These are phyloP conservation scores for Ahaetulla prasina DNA, from an alignment of 2,113 vertebrate genomes.

Conservation along the genomic window DNA sequence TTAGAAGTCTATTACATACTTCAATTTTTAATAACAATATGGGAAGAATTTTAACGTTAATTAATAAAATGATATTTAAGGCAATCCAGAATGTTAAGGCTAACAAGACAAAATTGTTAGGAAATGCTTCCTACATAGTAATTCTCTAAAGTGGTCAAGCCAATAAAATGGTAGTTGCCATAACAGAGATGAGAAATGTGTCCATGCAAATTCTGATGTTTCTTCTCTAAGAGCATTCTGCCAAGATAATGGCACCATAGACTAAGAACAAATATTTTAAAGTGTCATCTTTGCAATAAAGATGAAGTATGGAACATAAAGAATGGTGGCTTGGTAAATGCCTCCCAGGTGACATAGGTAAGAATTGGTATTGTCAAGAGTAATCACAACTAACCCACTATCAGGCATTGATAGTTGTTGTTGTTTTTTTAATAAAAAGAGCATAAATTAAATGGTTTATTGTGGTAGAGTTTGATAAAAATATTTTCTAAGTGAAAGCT, in stretches of 20 bases:
- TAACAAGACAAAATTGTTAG: not conserved
- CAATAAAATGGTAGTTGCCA: slow-evolving; percentile 2
- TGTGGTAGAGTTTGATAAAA: not conserved
- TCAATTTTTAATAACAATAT: not conserved
- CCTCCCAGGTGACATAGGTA: not conserved
- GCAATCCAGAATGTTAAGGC: not conserved
- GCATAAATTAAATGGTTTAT: not conserved
- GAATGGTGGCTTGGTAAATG: not conserved
- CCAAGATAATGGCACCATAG: not conserved
- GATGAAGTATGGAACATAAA: not conserved
- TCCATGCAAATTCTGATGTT: not conserved
- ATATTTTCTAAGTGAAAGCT: not conserved
- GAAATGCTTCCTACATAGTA: slow-evolving; percentile 15
- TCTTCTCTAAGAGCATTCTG: not conserved
- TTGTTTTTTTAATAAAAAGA: not conserved
- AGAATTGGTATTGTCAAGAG: not conserved
- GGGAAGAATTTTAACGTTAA: slow-evolving; percentile 7
- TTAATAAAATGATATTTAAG: slow-evolving; percentile 2
- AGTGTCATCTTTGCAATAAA: not conserved
- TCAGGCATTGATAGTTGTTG: not conserved
- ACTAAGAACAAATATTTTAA: not conserved
- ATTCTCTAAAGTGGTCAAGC: not conserved
- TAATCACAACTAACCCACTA: not conserved
- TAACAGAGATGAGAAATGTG: not conserved
- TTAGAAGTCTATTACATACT: not conserved